Percentiles rank a stretch among this genome's conserved stretches.
Evolutionary conservation across 2,888 invertebrate species (phyloP).

Genomic region (Chrysina gloriosa): DNA sequence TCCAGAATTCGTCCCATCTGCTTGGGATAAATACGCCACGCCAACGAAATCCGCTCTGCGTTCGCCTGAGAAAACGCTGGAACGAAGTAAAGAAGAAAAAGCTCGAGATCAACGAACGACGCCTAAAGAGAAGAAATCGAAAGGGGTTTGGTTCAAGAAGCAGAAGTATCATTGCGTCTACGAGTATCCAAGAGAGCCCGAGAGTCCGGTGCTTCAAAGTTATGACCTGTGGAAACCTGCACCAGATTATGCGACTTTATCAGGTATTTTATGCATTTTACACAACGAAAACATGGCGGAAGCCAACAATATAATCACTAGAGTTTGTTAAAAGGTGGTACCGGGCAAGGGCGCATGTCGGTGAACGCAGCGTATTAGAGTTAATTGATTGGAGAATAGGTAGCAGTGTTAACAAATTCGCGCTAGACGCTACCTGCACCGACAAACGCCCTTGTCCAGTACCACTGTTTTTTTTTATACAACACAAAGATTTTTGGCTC

Average conservation of each 20-base stretch:
- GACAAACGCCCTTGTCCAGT: too few species aligned
- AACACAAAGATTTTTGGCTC: too few species aligned
- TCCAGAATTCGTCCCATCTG: conserved; percentile 80
- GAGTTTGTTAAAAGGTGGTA: too few species aligned
- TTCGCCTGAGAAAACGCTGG: conserved; percentile 69
- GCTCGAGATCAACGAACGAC: conserved; percentile 13
- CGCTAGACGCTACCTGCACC: too few species aligned
- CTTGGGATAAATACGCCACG: conserved; percentile 82
- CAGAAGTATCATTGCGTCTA: conserved; percentile 87
- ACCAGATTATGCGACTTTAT: conserved; percentile 62
- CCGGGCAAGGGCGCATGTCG: too few species aligned
- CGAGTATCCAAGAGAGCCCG: conserved; percentile 83
- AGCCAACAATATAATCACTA: too few species aligned
- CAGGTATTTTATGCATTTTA: conserved; percentile 63
- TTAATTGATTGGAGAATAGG: too few species aligned
- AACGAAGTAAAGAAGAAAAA: conserved; percentile 42
- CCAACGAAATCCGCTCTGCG: conserved; percentile 81
- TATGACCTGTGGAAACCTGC: conserved; percentile 63
- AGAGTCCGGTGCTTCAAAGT: conserved; percentile 61
- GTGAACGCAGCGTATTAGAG: too few species aligned
- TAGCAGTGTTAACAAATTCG: too few species aligned
- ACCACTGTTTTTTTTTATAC: too few species aligned
- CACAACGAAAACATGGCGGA: too few species aligned
- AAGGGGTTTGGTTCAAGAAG: conserved; percentile 80
- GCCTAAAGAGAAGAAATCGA: conserved; percentile 56